Conservation (phyloP, 2,113 vertebrate species). For the Scolopax mira region DNA sequence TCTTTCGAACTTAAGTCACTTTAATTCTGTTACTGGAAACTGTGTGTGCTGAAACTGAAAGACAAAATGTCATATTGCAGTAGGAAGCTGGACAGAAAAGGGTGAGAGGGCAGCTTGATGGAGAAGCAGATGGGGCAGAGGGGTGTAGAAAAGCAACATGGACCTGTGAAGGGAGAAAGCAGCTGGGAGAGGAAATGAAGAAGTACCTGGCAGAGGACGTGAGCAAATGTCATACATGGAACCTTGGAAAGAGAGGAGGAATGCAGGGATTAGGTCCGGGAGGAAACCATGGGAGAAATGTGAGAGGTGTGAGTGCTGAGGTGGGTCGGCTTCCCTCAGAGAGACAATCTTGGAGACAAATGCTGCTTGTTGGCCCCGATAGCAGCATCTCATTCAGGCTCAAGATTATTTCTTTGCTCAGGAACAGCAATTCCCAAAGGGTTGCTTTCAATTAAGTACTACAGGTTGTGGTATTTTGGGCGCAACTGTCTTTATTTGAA, state of each 20-base stretch:
- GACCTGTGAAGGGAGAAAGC: too few relatives aligned
- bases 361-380: neutral
- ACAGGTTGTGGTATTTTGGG: neutral
- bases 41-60: neutral
- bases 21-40: neutral
- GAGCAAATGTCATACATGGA: neutral
- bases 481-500: neutral
- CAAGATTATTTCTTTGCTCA: neutral
- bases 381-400: rapidly evolving
- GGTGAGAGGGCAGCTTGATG: neutral
- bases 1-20: neutral
- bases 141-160: neutral
- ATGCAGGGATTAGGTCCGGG: neutral
- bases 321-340: neutral
- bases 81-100: neutral
- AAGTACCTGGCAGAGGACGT: neutral
- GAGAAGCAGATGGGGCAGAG: neutral
- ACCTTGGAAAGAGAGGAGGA: neutral
- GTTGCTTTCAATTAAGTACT: neutral
- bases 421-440: neutral
- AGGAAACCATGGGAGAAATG: neutral
- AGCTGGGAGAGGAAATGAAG: neutral
- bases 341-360: neutral
- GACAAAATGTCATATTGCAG: neutral
- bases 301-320: neutral